Percentiles rank a stretch among this genome's conserved stretches.
phyloP scores from a whole-genome alignment of 2,113 vertebrate genomes.

The Upupa epops region DNA sequence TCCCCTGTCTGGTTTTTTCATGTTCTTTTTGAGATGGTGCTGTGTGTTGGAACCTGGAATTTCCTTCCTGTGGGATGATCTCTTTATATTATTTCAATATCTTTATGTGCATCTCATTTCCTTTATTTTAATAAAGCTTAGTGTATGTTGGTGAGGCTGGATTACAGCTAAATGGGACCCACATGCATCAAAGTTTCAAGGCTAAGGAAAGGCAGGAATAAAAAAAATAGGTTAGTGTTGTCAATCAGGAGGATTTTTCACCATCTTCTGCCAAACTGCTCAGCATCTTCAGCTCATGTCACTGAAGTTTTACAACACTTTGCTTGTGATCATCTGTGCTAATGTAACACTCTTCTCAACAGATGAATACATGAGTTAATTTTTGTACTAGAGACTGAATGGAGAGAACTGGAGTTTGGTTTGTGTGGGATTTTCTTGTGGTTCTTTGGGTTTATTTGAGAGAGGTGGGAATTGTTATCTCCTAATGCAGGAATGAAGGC shows the following conservation, averaged over 20 bases:
- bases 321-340: too few relatives aligned
- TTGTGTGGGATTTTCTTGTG: too few relatives aligned
- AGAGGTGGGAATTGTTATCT: too few relatives aligned
- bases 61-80: constrained; percentile 32
- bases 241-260: neutral
- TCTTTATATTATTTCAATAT: neutral
- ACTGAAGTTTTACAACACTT: too few relatives aligned
- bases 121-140: neutral
- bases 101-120: constrained; percentile 52
- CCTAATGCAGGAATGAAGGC: too few relatives aligned
- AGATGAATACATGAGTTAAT: too few relatives aligned
- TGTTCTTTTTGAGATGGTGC: neutral
- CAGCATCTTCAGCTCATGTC: neutral
- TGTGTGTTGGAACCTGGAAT: neutral
- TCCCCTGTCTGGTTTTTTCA: neutral
- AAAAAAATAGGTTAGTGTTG: neutral
- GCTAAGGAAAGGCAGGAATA: neutral
- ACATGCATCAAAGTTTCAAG: neutral
- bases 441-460: too few relatives aligned
- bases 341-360: too few relatives aligned
- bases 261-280: neutral
- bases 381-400: too few relatives aligned
- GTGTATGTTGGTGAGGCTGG: neutral
- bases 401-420: too few relatives aligned
- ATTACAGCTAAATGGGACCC: constrained; percentile 29